Percentiles rank a stretch among this genome's conserved stretches.
Evolutionary conservation across 2,888 invertebrate species (phyloP).

Genomic region (Odontocolon sp.): DNA sequence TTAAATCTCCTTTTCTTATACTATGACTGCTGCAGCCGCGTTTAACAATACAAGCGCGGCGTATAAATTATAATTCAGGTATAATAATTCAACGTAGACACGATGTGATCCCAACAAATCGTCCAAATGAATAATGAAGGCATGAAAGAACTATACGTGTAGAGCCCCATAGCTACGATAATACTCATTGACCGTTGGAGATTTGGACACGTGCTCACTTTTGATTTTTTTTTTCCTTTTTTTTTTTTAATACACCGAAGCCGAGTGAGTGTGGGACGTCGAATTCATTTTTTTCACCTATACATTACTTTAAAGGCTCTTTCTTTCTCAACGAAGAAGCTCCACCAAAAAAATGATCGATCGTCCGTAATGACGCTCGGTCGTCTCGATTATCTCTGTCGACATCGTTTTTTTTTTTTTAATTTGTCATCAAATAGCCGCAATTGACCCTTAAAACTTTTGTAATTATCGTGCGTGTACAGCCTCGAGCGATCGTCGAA

Average conservation of each 20-base stretch:
- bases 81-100: constrained; percentile 33
- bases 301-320: constrained; percentile 29
- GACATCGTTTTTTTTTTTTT: constrained; percentile 41
- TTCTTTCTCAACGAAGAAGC: constrained; percentile 17
- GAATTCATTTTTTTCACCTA: constrained; percentile 39
- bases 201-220: constrained; percentile 46
- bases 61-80: constrained; percentile 31
- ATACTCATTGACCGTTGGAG: constrained; percentile 47
- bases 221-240: constrained; percentile 16
- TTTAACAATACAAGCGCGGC: constrained; percentile 34
- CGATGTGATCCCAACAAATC: constrained; percentile 60
- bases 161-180: constrained; percentile 25
- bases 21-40: background rate
- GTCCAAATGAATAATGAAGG: constrained; percentile 63
- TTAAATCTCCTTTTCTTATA: constrained; percentile 15
- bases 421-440: constrained; percentile 6
- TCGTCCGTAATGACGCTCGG: constrained; percentile 64
- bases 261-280: constrained; percentile 43
- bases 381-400: constrained; percentile 55
- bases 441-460: constrained; percentile 18
- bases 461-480: constrained; percentile 23
- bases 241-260: background rate
- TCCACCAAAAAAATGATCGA: background rate
- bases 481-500: constrained; percentile 16
- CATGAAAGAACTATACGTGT: constrained; percentile 1